Base-by-base conservation (phyloP, 2,113 vertebrate species). In the Athene noctua region DNA sequence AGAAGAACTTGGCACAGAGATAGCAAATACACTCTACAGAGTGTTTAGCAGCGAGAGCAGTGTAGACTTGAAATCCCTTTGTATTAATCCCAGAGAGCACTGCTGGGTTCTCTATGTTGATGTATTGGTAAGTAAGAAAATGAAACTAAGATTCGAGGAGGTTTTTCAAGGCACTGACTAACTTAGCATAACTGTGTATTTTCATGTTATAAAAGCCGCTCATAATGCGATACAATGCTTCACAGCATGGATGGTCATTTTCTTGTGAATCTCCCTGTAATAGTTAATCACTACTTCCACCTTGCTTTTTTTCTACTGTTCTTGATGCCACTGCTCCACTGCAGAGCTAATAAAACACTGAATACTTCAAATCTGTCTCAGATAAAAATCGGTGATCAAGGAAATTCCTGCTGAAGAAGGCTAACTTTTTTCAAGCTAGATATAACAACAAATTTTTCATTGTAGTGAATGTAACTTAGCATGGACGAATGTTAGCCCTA, bases 71-170 rank as follows among this genome's bases (percentile, higher is more conserved):
- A 97, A 97, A 74, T 97, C 98, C 6, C 99, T 99, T 63, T 99
- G 99, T 58, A 99, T 99, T 85, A 98, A 98, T 82, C 97, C 98
- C 16, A 98, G 98, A 87, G 99, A 99, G 55, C 99, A 99, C 96
- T 99, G 99, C 97, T 99, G 99, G 99, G 91, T 99, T n/a, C 98
- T 99, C 47, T 99, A 99, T 10, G 99, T 99, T 55, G 99, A 99
- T 25, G 99, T 99, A n/a, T 95, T 99, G 98, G 99, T 99, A 94
- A 98, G 99, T 97, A 51, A 75, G 63, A 27, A 79, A 92, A 57
- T 52, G 6, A 81, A 85, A 63, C 49, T 17, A 32, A 73, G 42
- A 20, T 34, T 90, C 18, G 36, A 59, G 47, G 62, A 47, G 40
- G 10, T 67, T 49, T 90, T 80, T 68, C 44, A 57, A 42, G 61